A percentile compares a stretch with the other conserved stretches of the same genome.
phyloP scores from a whole-genome alignment of 2,113 vertebrate species.

The Notarius lentiginosus region DNA sequence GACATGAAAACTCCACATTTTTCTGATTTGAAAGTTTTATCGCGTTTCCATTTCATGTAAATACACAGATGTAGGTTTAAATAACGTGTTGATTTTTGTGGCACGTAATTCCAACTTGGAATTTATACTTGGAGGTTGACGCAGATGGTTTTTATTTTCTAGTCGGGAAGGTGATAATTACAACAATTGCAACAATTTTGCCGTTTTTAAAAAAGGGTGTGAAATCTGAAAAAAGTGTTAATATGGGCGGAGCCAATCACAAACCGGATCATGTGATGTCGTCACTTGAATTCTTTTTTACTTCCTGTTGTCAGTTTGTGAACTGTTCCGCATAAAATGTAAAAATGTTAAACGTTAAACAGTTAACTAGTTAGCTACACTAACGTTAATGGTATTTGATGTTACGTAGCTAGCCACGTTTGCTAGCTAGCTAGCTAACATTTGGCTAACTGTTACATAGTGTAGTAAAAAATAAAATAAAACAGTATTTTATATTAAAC shows the following conservation, averaged over 20 bases:
- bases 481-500: background rate
- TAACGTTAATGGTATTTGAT: background rate
- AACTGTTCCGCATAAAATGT: background rate
- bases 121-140: background rate
- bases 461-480: background rate
- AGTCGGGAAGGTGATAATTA: background rate
- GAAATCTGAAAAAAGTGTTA: background rate
- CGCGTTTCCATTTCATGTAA: background rate
- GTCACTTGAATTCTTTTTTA: background rate
- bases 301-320: background rate
- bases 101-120: background rate
- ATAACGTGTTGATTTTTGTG: background rate
- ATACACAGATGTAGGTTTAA: too few relatives aligned
- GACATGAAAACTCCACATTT: background rate
- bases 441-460: background rate
- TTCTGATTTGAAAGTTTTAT: background rate
- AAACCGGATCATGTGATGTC: background rate
- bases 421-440: background rate
- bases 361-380: background rate
- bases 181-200: background rate
- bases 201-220: background rate
- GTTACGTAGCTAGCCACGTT: too few relatives aligned
- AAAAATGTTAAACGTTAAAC: background rate
- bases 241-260: background rate
- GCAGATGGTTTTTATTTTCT: background rate